Evolutionary conservation across 2,113 vertebrate genomes (phyloP), one percentile per base, ranked within the genome.

Genomic region (Pseudopodoces humilis): DNA sequence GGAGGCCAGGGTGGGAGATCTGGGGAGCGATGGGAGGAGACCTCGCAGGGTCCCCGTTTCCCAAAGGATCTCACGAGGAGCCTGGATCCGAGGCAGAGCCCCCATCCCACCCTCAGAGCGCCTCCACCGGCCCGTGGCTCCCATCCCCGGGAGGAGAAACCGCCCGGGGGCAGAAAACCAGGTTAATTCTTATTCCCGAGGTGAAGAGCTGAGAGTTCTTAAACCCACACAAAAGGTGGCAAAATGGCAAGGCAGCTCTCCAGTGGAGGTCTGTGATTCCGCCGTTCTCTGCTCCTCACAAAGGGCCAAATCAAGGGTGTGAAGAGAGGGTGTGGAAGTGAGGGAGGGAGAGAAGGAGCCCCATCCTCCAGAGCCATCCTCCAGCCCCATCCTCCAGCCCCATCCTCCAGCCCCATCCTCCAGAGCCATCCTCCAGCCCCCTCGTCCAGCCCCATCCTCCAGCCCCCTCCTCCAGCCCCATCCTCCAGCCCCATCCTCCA

Each of bases 261-360:
- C 75, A 6, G 7, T 0, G 1, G 5, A 39, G 60, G 8, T 8
- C 44, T 27, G 43, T 31, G 43, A 80, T 64, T 47, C 35, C 21
- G 23, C 44, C 33, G 7, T 5, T 77, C 83, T 33, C 15, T 22
- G 21, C 59, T 27, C 47, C 71, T 67, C 55, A 15, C 39, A 39
- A 75, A 53, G 8, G 6, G 35, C 25, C 27, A 18, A 37, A 72
- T 19, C 15, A 33, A 10, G 20, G 2, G 24, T 9, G 24, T 50
- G 5, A 59, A 59, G 1, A 8, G 22, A 69, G 37, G 7, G 11
- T 10, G 5, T 0, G 5, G 6, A 8, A 3, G 28, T 7, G 11
- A 37, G 55, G 16, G 31, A 52, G 18, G 17, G 49, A 20, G 52
- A 53, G 16, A 37, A 43, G 2, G 31, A 30, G 25, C 25, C 24